Evolutionary conservation across 2,113 vertebrate species (phyloP).

Genomic region (Cephalopholis sonnerati): DNA sequence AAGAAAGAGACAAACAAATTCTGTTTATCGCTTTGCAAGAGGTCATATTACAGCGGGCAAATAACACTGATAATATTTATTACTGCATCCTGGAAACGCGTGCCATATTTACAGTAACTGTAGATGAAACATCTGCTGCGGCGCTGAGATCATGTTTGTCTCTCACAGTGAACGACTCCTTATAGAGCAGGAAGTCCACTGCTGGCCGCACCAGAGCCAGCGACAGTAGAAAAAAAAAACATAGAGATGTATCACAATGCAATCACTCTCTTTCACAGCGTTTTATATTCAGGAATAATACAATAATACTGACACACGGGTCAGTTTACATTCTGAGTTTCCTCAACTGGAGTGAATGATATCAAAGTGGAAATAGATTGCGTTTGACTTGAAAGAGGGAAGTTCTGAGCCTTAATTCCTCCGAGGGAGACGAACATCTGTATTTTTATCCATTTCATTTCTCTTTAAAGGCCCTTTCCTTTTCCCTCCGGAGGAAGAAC

Average conservation of each 20-base stretch:
- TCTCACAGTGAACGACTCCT: constrained; percentile 19
- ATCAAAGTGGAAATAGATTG: constrained; percentile 64
- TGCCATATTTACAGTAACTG: constrained; percentile 50
- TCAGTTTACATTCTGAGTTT: constrained; percentile 49
- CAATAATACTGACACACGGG: constrained; percentile 28
- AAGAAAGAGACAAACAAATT: constrained; percentile 34
- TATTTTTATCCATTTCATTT: constrained; percentile 67
- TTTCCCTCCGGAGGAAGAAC: constrained; percentile 53
- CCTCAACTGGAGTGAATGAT: constrained; percentile 35
- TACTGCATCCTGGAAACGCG: constrained; percentile 16
- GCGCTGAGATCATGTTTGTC: constrained; percentile 40
- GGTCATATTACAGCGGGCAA: constrained; percentile 40
- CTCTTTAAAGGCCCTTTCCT: constrained; percentile 37
- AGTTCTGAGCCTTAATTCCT: constrained; percentile 58
- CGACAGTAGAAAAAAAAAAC: neutral
- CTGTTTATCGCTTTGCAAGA: constrained; percentile 35
- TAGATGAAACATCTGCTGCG: constrained; percentile 45
- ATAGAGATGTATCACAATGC: neutral
- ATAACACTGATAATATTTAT: constrained; percentile 48
- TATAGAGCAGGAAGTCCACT: neutral
- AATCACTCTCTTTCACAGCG: constrained; percentile 18
- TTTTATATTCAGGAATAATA: constrained; percentile 29
- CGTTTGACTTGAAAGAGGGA: constrained; percentile 66
- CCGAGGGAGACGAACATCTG: constrained; percentile 57
- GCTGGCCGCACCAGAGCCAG: neutral